These are phyloP conservation scores for Acanthornis magna DNA, from an alignment of 2,797 vertebrate species.

Conservation along the genomic window DNA sequence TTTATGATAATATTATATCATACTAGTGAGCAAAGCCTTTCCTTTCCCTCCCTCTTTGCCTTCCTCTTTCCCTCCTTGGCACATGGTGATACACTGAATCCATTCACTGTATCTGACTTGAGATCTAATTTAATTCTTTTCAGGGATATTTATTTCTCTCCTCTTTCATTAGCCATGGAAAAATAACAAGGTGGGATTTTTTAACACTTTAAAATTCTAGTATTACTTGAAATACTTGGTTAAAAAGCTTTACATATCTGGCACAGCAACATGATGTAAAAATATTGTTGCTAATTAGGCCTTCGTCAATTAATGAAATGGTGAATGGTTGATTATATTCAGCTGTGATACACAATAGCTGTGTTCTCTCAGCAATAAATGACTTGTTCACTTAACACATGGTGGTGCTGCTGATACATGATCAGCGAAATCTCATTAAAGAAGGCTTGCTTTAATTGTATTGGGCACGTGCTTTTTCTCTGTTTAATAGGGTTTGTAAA, in stretches of 20 bases:
- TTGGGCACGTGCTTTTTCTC: background rate
- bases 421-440: background rate
- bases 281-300: background rate
- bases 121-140: background rate
- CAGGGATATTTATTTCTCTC: background rate
- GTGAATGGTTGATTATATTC: background rate
- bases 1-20: background rate
- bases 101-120: background rate
- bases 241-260: background rate
- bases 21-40: background rate
- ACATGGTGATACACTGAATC: background rate
- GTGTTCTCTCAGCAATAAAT: background rate
- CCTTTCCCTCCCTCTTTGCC: background rate
- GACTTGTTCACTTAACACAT: background rate
- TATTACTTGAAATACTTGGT: background rate
- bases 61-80: background rate
- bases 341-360: background rate
- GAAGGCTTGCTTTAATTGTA: background rate
- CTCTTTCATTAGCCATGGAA: background rate
- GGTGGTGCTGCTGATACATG: constrained; percentile 34
- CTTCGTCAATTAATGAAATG: background rate
- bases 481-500: background rate
- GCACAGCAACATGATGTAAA: background rate
- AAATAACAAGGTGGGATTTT: background rate
- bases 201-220: background rate